Evolutionary conservation across 2,113 vertebrate species (phyloP).

Genomic region (Pachypanchax playfairii): DNA sequence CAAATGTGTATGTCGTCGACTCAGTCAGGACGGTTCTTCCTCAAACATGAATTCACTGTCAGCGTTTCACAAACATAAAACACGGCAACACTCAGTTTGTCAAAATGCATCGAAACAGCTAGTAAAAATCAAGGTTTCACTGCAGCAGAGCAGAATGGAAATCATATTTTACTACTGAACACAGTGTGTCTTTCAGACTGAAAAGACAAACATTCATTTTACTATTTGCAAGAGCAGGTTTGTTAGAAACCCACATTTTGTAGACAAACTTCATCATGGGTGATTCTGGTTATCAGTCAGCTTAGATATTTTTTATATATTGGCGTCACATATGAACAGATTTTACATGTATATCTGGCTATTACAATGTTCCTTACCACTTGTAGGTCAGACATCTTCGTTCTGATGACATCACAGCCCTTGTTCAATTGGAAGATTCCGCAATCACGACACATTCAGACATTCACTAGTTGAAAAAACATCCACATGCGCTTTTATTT

Average conservation of each 20-base stretch:
- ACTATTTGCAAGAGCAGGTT: neutral
- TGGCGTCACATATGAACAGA: neutral
- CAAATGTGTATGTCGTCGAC: constrained; percentile 1
- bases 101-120: neutral
- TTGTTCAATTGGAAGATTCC: too few species aligned
- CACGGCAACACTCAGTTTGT: constrained; percentile 11
- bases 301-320: too few species aligned
- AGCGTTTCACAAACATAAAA: constrained; percentile 1
- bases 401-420: neutral
- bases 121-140: constrained; percentile 6
- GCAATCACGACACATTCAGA: too few species aligned
- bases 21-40: neutral
- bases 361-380: neutral
- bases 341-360: neutral
- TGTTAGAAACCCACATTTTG: neutral
- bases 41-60: constrained; percentile 13
- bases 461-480: too few species aligned
- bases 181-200: neutral
- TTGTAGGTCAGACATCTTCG: neutral
- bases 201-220: neutral
- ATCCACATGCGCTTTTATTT: too few species aligned
- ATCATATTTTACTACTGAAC: neutral
- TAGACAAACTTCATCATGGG: neutral
- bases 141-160: constrained; percentile 16
- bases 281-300: neutral